These are phyloP conservation scores for Myioborus miniatus DNA, from an alignment of 2,797 vertebrate species.

Conservation along the genomic window DNA sequence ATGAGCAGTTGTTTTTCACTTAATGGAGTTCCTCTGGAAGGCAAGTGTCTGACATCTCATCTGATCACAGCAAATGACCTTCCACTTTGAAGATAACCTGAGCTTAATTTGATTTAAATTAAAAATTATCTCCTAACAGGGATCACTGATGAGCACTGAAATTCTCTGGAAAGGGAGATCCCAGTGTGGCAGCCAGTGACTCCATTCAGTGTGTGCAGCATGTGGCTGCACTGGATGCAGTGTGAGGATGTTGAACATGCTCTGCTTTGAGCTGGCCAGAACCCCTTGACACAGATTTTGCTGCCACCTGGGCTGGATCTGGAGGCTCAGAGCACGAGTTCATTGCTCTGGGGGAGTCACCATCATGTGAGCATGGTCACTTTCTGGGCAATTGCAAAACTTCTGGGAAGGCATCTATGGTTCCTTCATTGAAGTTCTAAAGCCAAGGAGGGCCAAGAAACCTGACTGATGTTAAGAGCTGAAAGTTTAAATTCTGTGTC, in stretches of 20 bases:
- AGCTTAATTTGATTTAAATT: background rate
- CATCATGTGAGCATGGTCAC: background rate
- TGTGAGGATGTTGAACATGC: background rate
- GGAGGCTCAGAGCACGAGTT: background rate
- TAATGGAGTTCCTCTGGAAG: background rate
- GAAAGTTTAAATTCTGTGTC: background rate
- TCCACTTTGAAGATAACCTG: background rate
- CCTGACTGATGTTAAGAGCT: background rate
- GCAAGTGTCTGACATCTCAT: background rate
- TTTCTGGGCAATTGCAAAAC: background rate
- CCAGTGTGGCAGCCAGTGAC: background rate
- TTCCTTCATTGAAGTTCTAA: background rate
- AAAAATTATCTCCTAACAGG: background rate
- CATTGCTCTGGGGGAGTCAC: background rate
- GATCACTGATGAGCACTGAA: background rate
- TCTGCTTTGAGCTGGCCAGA: background rate
- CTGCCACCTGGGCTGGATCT: background rate
- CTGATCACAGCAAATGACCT: background rate
- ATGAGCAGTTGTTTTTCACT: background rate
- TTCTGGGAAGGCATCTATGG: background rate
- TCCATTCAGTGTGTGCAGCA: rapidly evolving
- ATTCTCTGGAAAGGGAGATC: background rate
- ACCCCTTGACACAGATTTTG: background rate
- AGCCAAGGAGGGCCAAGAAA: background rate
- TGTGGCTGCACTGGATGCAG: background rate